Evolutionary conservation across 2,113 vertebrate genomes (phyloP).

Genomic region (Crotalus horridus): DNA sequence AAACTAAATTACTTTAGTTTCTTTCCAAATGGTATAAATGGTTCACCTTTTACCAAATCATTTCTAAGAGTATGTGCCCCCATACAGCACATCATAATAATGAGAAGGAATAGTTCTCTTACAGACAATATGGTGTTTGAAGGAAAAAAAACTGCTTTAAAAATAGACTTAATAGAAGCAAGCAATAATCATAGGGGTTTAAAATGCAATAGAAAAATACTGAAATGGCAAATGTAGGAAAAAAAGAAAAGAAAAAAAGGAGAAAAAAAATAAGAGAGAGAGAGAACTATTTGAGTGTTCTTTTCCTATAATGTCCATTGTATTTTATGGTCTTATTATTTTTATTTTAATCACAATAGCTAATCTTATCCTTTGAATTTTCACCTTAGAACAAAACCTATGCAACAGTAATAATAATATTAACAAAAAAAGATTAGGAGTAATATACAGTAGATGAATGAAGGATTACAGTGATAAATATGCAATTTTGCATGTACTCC

Average conservation of each 20-base stretch:
- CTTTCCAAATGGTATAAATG: neutral
- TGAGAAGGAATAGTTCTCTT: neutral
- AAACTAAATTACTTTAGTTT: neutral
- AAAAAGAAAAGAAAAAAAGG: neutral
- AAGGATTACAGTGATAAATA: neutral
- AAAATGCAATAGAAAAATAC: neutral
- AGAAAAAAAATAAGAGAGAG: neutral
- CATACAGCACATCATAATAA: neutral
- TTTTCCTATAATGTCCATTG: neutral
- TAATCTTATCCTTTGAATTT: neutral
- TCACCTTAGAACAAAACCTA: neutral
- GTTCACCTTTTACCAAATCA: neutral
- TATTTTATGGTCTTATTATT: neutral
- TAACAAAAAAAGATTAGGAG: neutral
- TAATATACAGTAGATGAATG: neutral
- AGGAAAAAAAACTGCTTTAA: neutral
- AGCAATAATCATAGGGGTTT: neutral
- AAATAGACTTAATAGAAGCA: neutral
- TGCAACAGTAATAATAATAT: neutral
- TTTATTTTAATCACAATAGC: neutral
- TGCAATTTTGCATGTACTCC: neutral
- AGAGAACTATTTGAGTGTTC: neutral
- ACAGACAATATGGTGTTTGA: neutral
- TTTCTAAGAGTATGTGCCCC: neutral
- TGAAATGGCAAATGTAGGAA: neutral